phyloP scores from a whole-genome alignment of 2,797 vertebrate genomes.

The Eulemur mongoz region DNA sequence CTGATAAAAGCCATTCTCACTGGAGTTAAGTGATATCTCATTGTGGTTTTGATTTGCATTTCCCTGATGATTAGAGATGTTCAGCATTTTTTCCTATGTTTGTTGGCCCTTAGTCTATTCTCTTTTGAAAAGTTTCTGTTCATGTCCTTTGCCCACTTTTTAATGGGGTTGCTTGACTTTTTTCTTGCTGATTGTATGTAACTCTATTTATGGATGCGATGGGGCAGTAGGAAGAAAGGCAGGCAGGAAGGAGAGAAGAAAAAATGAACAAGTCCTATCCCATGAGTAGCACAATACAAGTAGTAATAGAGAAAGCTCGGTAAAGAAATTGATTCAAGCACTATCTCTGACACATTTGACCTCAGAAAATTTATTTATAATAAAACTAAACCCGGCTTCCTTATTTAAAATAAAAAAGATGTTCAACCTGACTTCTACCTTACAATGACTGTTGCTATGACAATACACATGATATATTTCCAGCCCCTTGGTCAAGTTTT shows the following conservation, averaged over 20 bases:
- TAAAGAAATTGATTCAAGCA: conserved; percentile 16
- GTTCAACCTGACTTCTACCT: conserved; percentile 1
- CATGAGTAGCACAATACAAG: not conserved
- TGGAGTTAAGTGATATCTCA: no score
- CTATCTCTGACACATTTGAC: conserved; percentile 32
- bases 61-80: no score
- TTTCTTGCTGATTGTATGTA: not conserved
- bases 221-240: not conserved
- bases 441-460: conserved; percentile 22
- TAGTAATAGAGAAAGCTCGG: not conserved
- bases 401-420: conserved; percentile 46
- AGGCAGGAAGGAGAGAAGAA: no score
- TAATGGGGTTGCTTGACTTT: no score
- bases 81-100: no score
- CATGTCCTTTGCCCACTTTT: no score
- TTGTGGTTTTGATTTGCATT: no score
- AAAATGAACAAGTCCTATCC: not conserved
- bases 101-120: no score
- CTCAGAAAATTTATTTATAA: conserved; percentile 23
- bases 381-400: conserved; percentile 10
- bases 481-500: conserved; percentile 27
- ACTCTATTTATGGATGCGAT: not conserved
- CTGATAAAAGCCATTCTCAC: no score
- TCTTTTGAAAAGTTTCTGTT: no score
- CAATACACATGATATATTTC: conserved; percentile 31